Conservation (phyloP, 2,113 vertebrate genomes). For the Microcebus tavaratra region DNA sequence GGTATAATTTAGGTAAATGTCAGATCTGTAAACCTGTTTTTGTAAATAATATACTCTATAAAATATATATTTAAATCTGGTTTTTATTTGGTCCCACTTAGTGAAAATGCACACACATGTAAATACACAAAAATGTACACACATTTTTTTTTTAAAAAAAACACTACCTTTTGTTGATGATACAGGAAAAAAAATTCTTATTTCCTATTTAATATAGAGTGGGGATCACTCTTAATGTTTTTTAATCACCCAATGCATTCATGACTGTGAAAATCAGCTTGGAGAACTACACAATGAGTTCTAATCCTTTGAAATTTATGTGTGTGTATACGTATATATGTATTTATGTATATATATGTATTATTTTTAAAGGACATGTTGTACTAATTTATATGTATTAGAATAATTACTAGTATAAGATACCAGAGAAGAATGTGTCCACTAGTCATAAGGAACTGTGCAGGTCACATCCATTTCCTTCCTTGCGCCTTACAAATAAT, state of each 20-base stretch:
- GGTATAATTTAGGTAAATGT: conserved; percentile 37
- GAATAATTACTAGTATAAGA: background rate
- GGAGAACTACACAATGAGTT: background rate
- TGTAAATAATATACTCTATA: background rate
- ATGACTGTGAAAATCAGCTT: background rate
- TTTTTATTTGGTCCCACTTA: background rate
- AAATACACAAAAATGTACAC: background rate
- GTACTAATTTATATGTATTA: background rate
- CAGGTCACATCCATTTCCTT: background rate
- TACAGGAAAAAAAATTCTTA: background rate
- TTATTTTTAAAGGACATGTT: background rate
- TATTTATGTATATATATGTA: background rate
- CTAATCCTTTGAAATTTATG: background rate
- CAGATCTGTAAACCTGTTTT: background rate
- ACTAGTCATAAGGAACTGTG: background rate
- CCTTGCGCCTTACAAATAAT: background rate
- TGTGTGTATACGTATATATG: background rate
- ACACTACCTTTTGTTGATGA: background rate
- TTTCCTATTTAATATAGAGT: background rate
- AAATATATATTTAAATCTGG: conserved; percentile 11
- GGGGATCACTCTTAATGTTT: background rate
- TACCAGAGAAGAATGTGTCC: accelerated
- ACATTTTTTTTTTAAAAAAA: background rate
- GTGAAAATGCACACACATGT: background rate
- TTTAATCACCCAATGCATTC: background rate